A percentile compares a stretch with the other conserved stretches of the same genome.
Conservation (phyloP, 2,113 vertebrate genomes). For the Otis tarda region DNA sequence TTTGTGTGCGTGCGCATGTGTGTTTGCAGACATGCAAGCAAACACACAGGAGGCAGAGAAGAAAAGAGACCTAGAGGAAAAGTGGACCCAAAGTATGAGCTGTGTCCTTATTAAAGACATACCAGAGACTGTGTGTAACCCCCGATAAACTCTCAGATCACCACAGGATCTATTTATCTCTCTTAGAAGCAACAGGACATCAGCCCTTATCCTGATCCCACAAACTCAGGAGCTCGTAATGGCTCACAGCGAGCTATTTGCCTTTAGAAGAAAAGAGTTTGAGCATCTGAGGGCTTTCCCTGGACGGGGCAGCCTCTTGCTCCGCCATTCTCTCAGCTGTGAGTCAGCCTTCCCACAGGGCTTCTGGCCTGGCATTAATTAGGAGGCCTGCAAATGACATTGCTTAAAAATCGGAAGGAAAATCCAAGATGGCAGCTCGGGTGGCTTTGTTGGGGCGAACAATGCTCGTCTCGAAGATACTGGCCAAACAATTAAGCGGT, state of each 20-base stretch:
- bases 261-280: not conserved
- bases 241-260: not conserved
- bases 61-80: not conserved
- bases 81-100: not conserved
- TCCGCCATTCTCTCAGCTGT: accelerated
- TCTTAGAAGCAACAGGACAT: not conserved
- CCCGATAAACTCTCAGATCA: not conserved
- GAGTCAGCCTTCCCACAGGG: not conserved
- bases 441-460: not conserved
- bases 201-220: not conserved
- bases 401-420: not conserved
- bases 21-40: not conserved
- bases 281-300: not conserved
- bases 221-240: not conserved
- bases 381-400: not conserved
- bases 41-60: not conserved
- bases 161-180: not conserved
- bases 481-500: not conserved
- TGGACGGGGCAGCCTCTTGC: not conserved
- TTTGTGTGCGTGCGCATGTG: not conserved
- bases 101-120: not conserved
- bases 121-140: not conserved
- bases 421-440: not conserved
- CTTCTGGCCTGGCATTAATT: not conserved
- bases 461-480: not conserved